phyloP scores from a whole-genome alignment of 1,140 invertebrate species.

The Coptotermes formosanus region DNA sequence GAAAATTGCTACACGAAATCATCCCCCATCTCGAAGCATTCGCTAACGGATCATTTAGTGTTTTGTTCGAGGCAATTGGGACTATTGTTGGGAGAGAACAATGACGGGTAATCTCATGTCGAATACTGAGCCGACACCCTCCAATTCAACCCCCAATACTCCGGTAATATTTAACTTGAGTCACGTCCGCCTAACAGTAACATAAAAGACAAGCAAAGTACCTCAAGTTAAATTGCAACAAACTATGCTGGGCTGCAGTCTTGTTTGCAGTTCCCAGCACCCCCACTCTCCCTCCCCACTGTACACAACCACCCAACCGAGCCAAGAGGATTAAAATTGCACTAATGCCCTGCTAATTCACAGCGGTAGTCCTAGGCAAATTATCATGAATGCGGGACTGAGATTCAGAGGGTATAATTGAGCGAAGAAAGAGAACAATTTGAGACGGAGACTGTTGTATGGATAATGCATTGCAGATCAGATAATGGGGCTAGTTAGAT shows the following conservation, averaged over 20 bases:
- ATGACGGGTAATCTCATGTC: slow-evolving; percentile 36
- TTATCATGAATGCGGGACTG: slow-evolving; percentile 29
- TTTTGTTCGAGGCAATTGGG: slow-evolving; percentile 37
- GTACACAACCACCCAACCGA: background rate
- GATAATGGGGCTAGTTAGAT: slow-evolving; percentile 31
- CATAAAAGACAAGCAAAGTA: background rate
- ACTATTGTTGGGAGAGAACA: slow-evolving; percentile 35
- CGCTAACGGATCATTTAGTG: slow-evolving; percentile 36
- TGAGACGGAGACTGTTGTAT: background rate
- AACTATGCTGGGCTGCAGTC: background rate
- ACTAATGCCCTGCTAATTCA: slow-evolving; percentile 36
- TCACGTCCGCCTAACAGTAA: background rate
- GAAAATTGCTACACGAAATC: slow-evolving; percentile 35
- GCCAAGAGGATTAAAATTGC: slow-evolving; percentile 36
- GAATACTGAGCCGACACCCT: slow-evolving; percentile 29
- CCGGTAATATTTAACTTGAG: background rate
- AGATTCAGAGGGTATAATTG: slow-evolving; percentile 31
- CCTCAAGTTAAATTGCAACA: background rate
- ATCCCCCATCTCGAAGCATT: background rate
- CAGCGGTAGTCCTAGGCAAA: slow-evolving; percentile 29
- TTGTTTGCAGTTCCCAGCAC: slow-evolving; percentile 21
- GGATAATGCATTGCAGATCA: background rate
- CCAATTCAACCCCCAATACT: background rate
- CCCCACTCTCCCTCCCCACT: background rate
- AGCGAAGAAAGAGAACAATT: slow-evolving; percentile 25